A percentile compares a stretch with the other conserved stretches of the same genome.
Conservation (phyloP, 1,140 invertebrate genomes). For the Marisa cornuarietis region DNA sequence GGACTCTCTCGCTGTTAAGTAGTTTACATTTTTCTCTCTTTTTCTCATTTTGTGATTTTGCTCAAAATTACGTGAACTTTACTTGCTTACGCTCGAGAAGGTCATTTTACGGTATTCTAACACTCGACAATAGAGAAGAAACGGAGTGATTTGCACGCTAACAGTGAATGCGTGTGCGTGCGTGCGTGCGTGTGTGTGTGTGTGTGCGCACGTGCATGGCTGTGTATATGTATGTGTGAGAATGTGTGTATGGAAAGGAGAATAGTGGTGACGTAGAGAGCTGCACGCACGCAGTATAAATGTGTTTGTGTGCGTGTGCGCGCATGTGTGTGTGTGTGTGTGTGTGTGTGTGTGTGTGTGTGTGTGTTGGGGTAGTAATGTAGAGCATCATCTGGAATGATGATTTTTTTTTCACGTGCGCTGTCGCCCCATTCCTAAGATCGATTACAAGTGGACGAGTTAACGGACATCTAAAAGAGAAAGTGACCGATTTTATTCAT, state of each 20-base stretch:
- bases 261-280: no score
- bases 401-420: background rate
- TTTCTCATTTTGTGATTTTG: background rate
- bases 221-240: background rate
- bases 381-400: background rate
- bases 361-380: background rate
- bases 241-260: no score
- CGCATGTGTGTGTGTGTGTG: background rate
- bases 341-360: background rate
- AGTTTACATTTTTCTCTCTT: background rate
- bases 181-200: no score
- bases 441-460: background rate
- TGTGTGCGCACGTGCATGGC: no score
- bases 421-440: background rate
- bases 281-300: no score
- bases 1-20: no score
- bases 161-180: background rate
- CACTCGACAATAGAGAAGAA: background rate
- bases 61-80: background rate
- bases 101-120: background rate
- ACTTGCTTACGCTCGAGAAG: background rate
- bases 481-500: background rate
- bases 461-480: background rate
- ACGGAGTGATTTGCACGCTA: background rate
- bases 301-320: background rate